Evolutionary conservation across 2,113 vertebrate species (phyloP), one percentile per base, ranked within the genome.

Genomic region (Callorhinus ursinus): DNA sequence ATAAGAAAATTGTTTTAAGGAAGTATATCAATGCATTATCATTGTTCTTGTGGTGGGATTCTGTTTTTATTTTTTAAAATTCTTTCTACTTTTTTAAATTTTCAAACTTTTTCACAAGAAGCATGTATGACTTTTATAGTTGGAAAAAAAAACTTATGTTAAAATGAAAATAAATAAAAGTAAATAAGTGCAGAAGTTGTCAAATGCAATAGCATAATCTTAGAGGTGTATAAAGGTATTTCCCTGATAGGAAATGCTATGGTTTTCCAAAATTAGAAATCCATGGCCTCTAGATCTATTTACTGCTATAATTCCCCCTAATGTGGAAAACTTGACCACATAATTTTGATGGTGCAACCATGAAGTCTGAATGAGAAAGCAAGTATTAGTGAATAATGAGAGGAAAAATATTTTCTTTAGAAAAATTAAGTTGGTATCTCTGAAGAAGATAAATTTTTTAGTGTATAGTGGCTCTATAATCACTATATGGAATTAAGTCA

Each of bases 261-360:
- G 28, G 18, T 55, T 95, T 95, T 76, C 82, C 33, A 53, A 19
- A 81, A 82, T 88, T 91, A 55, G 18, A 84, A 95, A 61, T 86
- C 42, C 51, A 61, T 95, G 67, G 57, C 67, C 46, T 77, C n/a
- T 69, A 63, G 33, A 49, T 83, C 51, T 81, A 51, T 57, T 77
- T 86, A n/a, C 65, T 67, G 28, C 59, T 83, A 12, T 31, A 61
- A 53, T 77, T 95, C 69, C 33, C 87, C 42, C 51, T 91, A 55
- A 83, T 83, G n/a, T 83, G 69, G 80, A 80, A 80, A 93, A 86
- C 46, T 89, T 65, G 36, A 93, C 19, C 39, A 67, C 63, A 59
- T 85, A 86, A 51, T 97, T 51, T 93, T 85, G 55, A 74, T 93
- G 61, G 55, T 86, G 36, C 9, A 57, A 57, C 74, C 85, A 22